Evolutionary conservation across 1,140 invertebrate species (phyloP), one percentile per base, ranked within the genome.

Genomic region (Condylostylus longicornis): DNA sequence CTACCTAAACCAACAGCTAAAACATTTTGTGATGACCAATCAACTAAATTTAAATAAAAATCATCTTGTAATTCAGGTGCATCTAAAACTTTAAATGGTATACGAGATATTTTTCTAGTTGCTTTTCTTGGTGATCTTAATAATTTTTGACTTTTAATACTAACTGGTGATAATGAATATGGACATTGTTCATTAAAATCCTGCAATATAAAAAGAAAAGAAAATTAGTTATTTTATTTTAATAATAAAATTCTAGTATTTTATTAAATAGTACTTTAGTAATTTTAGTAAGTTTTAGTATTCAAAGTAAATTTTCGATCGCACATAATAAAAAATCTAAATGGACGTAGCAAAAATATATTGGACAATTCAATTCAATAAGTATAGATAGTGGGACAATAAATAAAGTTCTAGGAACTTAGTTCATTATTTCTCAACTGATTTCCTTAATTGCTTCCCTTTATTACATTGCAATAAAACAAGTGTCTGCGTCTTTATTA

Each of bases 11-110:
- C 96, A n/a, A 99, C 96, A 59, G 90, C 94, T 15, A 99, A 72
- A 5, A 98, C 90, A 66, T 99, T 98, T 61, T 95, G 90, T 5
- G 89, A 90, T 2, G 93, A 98, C 96, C 96, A 99, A 64, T 99
- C 96, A 5, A 99, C 95, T 38, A 99, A 68, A 65, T 98, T 99
- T 18, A 98, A 63, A 62, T 98, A 98, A 64, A 99, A 99, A 63
- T 98, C 96, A 63, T 99, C 95, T 65, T 98, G 94, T 18, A 99
- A 64, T 63, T 98, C 95, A 0, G 96, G 96, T 1, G 96, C 96
- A 63, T 99, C 96, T 8, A 98, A 68, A 1, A 96, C 55, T 69
- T 98, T 97, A 59, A 96, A 98, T 1, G 94, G 94, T 55, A 96
- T 93, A 56, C 90, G 75, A 1, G 90, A 93, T 46, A 98, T 98